Evolutionary conservation across 2,888 invertebrate genomes (phyloP).

Genomic region (Mechanitis mazaeus): DNA sequence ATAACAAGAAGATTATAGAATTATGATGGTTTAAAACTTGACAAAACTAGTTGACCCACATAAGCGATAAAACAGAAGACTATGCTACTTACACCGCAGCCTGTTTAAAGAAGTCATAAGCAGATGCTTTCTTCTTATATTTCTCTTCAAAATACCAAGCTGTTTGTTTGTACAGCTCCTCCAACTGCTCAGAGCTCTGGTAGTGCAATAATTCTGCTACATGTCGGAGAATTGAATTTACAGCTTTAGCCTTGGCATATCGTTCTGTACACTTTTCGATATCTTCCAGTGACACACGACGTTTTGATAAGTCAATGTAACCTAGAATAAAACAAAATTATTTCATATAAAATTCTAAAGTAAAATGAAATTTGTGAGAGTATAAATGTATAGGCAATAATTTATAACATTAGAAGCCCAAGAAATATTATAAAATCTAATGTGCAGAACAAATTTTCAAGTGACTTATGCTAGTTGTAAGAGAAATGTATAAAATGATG

Average conservation of each 20-base stretch:
- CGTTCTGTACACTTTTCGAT: slow-evolving; percentile 98
- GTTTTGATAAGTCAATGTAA: slow-evolving; percentile 99
- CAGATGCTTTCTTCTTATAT: slow-evolving; percentile 95
- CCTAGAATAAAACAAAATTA: slow-evolving; percentile 66
- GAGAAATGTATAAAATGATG: too few species aligned
- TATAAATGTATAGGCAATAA: too few species aligned
- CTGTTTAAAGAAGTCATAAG: slow-evolving; percentile 99
- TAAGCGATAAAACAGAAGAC: not conserved
- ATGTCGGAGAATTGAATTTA: slow-evolving; percentile 97
- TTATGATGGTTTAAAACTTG: too few species aligned
- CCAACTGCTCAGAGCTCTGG: slow-evolving; percentile 93
- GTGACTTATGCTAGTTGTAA: too few species aligned
- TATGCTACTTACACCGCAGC: slow-evolving; percentile 88
- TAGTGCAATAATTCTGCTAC: slow-evolving; percentile 96
- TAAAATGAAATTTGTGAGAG: too few species aligned
- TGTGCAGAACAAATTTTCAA: too few species aligned
- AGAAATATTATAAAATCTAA: not conserved
- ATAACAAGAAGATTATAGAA: slow-evolving; percentile 34
- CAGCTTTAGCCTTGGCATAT: slow-evolving; percentile 98
- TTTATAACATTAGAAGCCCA: too few species aligned
- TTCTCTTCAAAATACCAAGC: slow-evolving; percentile 99
- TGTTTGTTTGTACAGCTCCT: slow-evolving; percentile 95
- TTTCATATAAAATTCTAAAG: too few species aligned
- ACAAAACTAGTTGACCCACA: too few species aligned
- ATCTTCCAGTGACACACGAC: slow-evolving; percentile 98